Conservation (phyloP, 2,888 invertebrate species). For the Deilephila elpenor region DNA sequence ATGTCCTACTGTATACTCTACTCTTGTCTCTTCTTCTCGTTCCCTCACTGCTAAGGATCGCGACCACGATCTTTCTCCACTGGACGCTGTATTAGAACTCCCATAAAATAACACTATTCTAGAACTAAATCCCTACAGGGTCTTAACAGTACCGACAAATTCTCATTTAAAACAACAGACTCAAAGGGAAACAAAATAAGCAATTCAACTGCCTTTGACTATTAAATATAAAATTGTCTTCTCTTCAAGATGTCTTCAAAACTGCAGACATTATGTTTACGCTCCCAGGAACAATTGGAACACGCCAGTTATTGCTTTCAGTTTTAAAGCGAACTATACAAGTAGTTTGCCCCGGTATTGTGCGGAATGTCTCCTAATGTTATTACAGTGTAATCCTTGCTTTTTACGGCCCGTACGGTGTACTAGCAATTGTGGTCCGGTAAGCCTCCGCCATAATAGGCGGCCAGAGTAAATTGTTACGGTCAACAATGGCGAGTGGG, state of each 20-base stretch:
- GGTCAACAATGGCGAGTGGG: slow-evolving; percentile 42
- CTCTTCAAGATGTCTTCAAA: not conserved
- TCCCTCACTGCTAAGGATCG: too few species aligned
- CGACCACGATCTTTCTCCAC: too few species aligned
- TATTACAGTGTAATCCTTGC: slow-evolving; percentile 34
- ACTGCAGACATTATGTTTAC: slow-evolving; percentile 2
- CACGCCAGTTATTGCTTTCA: slow-evolving; percentile 1
- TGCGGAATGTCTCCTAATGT: slow-evolving; percentile 24
- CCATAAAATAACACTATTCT: too few species aligned
- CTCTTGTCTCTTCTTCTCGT: too few species aligned
- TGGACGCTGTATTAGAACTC: too few species aligned
- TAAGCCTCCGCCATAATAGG: slow-evolving; percentile 40
- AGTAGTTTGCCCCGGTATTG: not conserved
- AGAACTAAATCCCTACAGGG: too few species aligned
- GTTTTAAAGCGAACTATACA: slow-evolving; percentile 4
- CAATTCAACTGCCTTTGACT: slow-evolving; percentile 4
- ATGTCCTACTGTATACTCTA: too few species aligned
- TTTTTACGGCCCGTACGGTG: slow-evolving; percentile 30
- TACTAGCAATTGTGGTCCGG: slow-evolving; percentile 26
- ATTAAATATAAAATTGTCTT: slow-evolving; percentile 16
- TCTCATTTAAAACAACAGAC: not conserved
- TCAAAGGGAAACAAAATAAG: slow-evolving; percentile 6
- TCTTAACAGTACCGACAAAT: not conserved
- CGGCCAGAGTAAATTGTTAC: slow-evolving; percentile 49
- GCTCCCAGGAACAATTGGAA: slow-evolving; percentile 10